Percentiles rank a stretch among this genome's conserved stretches.
Evolutionary conservation across 1,140 invertebrate species (phyloP).

Genomic region (Bombus confusus): DNA sequence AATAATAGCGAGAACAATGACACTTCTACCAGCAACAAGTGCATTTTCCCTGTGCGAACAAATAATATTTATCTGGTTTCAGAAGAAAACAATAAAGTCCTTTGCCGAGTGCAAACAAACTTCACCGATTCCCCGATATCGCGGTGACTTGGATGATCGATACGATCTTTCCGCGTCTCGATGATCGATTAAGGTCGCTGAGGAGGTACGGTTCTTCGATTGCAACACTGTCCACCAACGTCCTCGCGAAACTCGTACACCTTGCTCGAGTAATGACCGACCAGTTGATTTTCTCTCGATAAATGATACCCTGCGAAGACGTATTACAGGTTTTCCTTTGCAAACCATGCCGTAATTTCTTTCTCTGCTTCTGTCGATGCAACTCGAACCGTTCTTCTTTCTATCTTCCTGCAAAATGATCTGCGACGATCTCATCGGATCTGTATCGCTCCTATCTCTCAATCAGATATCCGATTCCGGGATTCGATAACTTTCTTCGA

Average conservation of each 20-base stretch:
- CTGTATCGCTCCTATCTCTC: background rate
- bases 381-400: background rate
- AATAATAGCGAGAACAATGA: too few relatives aligned
- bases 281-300: background rate
- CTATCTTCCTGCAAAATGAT: background rate
- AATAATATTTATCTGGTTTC: background rate
- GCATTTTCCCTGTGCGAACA: background rate
- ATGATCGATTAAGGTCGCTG: background rate
- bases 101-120: too few relatives aligned
- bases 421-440: background rate
- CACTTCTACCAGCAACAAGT: too few relatives aligned
- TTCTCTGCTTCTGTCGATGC: background rate
- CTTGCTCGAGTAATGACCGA: background rate
- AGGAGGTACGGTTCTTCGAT: background rate
- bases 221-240: background rate
- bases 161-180: background rate
- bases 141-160: background rate
- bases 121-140: background rate
- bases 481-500: background rate
- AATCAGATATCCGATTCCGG: background rate
- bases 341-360: background rate
- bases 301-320: background rate
- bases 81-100: background rate
- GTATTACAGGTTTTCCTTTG: background rate
- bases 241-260: slow-evolving; percentile 4